Evolutionary conservation across 2,888 invertebrate genomes (phyloP), one percentile per base, ranked within the genome.

Genomic region (Eucriotettix oculatus): DNA sequence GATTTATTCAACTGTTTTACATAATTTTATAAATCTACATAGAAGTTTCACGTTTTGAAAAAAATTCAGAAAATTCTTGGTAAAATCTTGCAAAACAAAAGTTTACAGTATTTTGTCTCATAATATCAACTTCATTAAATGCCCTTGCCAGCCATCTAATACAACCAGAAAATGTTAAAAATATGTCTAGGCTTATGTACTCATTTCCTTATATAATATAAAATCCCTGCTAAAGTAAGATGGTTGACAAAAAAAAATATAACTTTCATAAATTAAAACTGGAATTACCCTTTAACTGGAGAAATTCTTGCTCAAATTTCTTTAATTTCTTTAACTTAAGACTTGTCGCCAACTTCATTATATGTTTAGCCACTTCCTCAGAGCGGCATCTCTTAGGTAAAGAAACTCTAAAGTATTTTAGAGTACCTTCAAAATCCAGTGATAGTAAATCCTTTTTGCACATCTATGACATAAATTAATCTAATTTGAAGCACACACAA

Each of bases 401-500:
- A 14, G 91, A 90, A 2, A 99, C 97, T 63, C 99, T 85, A 73
- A 99, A 98, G 77, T 97, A 99, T 73, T 98, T 99, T 66, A 99
- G 79, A 61, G 96, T 89, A 16, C 96, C 96, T 76, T 99, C 99
- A 71, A 99, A 99, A 76, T 99, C 99, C 65, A 95, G 79, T 64
- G 87, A 85, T 60, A 98, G 76, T 43, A 99, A 77, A 71, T 98
- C 97, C 67, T 91, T 89, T 69, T 91, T 87, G 63, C 93, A 91
- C 65, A 82, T 77, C 81, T 84, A 68, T 9, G 2, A 55, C 48
- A 48, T 7, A 48, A 48, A 48, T 12, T 48, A n/a, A 48, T 5
- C 3, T 14, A 1, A 48, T 48, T 29, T 29, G 29, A 29, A 29
- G 29, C 7, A 29, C 29, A 29, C 29, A 29, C 2, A 29, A 29